Evolutionary conservation across 2,797 vertebrate species (phyloP).

Genomic region (Netta rufina): DNA sequence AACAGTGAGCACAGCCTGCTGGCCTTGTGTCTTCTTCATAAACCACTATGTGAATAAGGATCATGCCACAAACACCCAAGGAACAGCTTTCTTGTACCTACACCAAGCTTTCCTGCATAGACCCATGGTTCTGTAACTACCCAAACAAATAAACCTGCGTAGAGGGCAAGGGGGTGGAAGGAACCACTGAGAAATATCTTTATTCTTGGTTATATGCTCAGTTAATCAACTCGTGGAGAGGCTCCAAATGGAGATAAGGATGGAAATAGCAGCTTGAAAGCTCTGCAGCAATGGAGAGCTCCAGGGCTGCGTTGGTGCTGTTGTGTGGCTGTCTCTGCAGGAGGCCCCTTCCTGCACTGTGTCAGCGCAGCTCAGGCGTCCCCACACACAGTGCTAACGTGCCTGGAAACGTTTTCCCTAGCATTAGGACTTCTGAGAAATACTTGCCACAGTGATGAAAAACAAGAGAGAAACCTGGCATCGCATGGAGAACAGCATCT

Average conservation of each 20-base stretch:
- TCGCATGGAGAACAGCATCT: accelerated
- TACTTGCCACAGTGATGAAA: background rate
- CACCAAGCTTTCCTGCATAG: background rate
- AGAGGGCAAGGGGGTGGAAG: background rate
- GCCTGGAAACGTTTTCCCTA: background rate
- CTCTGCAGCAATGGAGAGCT: accelerated
- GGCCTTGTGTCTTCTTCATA: no score
- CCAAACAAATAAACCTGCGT: background rate
- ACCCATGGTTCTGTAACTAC: background rate
- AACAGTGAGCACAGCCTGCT: no score
- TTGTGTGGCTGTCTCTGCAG: background rate
- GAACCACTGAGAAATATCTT: background rate
- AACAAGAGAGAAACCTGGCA: background rate
- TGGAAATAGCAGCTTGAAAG: background rate
- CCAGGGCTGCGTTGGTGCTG: accelerated
- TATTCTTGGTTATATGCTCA: background rate
- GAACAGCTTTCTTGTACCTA: accelerated
- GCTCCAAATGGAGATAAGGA: background rate
- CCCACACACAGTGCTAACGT: accelerated
- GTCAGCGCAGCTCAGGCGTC: background rate
- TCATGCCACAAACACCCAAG: no score
- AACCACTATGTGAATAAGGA: accelerated
- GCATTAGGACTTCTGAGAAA: background rate
- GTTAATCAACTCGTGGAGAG: accelerated
- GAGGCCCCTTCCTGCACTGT: accelerated